Evolutionary conservation across 2,888 invertebrate genomes (phyloP).

Genomic region (Apodemia mormo): DNA sequence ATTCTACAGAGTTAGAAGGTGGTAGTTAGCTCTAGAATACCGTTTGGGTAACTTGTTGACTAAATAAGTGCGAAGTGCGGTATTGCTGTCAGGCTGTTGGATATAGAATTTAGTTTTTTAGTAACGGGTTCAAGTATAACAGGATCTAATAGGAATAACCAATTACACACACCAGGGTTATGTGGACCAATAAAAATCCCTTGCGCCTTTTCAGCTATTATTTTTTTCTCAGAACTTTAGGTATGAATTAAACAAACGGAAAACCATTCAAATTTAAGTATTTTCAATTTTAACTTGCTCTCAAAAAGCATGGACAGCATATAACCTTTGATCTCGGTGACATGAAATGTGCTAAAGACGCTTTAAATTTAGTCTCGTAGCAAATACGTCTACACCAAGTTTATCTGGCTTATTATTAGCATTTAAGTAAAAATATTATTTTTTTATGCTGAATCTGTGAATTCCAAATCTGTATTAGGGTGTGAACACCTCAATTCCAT

Average conservation of each 20-base stretch:
- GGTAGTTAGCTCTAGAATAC: too few relatives aligned
- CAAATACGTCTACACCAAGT: conserved; percentile 27
- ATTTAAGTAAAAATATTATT: not conserved
- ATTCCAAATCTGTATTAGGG: conserved; percentile 30
- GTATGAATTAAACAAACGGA: conserved; percentile 29
- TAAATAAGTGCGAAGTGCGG: too few relatives aligned
- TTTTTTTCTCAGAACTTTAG: conserved; percentile 28
- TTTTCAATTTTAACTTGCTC: conserved; percentile 25
- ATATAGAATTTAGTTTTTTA: too few relatives aligned
- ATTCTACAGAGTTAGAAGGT: too few relatives aligned
- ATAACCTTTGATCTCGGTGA: conserved; percentile 25
- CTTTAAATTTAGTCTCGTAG: conserved; percentile 26
- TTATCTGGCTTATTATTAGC: conserved; percentile 18
- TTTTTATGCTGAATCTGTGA: conserved; percentile 15
- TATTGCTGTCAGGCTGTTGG: too few relatives aligned
- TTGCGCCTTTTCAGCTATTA: not conserved
- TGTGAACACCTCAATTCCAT: conserved; percentile 22
- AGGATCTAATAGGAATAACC: too few relatives aligned
- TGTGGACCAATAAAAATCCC: too few relatives aligned
- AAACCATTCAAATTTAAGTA: conserved; percentile 30
- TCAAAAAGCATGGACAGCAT: conserved; percentile 26
- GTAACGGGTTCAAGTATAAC: too few relatives aligned
- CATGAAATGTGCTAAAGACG: conserved; percentile 27
- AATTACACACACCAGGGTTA: too few relatives aligned
- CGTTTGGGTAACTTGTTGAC: too few relatives aligned